These are phyloP conservation scores for Leucophenga varia DNA, from an alignment of 1,140 invertebrate genomes.

Conservation along the genomic window DNA sequence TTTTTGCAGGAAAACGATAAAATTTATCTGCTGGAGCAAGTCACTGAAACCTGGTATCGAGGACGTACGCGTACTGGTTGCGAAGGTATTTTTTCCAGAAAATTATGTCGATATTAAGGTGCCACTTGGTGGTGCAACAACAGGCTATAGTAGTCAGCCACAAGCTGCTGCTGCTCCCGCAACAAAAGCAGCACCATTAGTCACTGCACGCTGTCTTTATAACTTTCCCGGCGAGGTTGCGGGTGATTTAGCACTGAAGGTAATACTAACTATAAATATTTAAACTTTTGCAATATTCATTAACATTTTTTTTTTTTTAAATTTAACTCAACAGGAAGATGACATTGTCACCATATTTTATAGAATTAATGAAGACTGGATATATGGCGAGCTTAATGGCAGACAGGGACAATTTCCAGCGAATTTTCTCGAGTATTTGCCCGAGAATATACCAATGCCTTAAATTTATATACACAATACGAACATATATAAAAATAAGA, in stretches of 20 bases:
- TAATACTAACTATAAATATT: conserved; percentile 34
- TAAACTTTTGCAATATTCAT: neutral
- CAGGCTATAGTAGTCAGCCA: too few species aligned
- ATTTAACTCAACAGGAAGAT: conserved; percentile 36
- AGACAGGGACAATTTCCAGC: conserved; percentile 77
- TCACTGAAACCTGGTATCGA: conserved; percentile 80
- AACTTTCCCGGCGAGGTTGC: conserved; percentile 64
- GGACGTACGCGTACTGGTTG: conserved; percentile 65
- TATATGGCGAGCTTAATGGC: conserved; percentile 71
- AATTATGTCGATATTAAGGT: conserved; percentile 77
- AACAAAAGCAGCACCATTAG: conserved; percentile 18
- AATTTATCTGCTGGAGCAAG: conserved; percentile 66
- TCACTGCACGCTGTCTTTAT: conserved; percentile 61
- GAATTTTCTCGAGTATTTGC: conserved; percentile 72
- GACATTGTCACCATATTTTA: conserved; percentile 71
- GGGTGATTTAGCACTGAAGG: conserved; percentile 64
- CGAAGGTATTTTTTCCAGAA: conserved; percentile 78
- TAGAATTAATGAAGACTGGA: conserved; percentile 78
- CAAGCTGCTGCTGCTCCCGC: conserved; percentile 25
- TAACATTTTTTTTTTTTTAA: neutral
- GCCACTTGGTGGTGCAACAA: conserved; percentile 61
- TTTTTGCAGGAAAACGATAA: conserved; percentile 67
- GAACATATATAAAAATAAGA: conserved; percentile 4
- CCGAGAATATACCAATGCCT: conserved; percentile 49
- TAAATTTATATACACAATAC: conserved; percentile 13